Conservation (phyloP, 2,888 invertebrate species). For the Apotomis betuletana region DNA sequence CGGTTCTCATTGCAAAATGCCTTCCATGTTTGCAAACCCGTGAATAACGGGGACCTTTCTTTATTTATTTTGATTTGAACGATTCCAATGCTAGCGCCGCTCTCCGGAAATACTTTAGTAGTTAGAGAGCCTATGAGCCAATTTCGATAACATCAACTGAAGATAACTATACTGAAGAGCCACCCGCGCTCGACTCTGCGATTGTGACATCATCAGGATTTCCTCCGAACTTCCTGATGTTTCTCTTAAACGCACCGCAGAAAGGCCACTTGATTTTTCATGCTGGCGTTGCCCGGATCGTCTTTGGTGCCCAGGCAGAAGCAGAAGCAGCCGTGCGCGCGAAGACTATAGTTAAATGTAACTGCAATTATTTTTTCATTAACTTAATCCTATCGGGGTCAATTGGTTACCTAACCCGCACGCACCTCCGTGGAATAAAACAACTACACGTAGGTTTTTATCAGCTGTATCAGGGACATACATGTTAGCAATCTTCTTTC, state of each 20-base stretch:
- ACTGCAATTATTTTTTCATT: too few relatives aligned
- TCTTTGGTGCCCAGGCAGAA: slow-evolving; percentile 36
- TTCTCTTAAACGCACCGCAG: slow-evolving; percentile 27
- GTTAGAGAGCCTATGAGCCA: slow-evolving; percentile 37
- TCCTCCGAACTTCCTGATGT: slow-evolving; percentile 39
- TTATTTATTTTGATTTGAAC: slow-evolving; percentile 18
- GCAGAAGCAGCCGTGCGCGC: slow-evolving; percentile 39
- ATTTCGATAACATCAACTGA: slow-evolving; percentile 26
- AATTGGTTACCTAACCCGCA: not conserved
- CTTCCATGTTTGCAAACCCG: slow-evolving; percentile 20
- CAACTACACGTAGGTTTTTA: too few relatives aligned
- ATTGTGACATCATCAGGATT: slow-evolving; percentile 39
- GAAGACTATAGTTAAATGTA: not conserved
- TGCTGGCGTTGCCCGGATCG: slow-evolving; percentile 44
- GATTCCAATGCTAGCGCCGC: slow-evolving; percentile 26
- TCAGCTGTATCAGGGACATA: too few relatives aligned
- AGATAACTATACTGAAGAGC: slow-evolving; percentile 31
- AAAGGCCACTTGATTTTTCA: slow-evolving; percentile 42
- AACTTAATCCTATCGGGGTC: too few relatives aligned
- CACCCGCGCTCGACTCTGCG: slow-evolving; percentile 36
- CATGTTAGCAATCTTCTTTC: too few relatives aligned
- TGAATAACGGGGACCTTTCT: slow-evolving; percentile 17
- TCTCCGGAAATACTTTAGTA: slow-evolving; percentile 36
- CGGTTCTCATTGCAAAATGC: slow-evolving; percentile 1
- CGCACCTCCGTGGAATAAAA: too few relatives aligned